These are phyloP conservation scores for Elanoides forficatus DNA, from an alignment of 2,113 vertebrate species.

Conservation along the genomic window DNA sequence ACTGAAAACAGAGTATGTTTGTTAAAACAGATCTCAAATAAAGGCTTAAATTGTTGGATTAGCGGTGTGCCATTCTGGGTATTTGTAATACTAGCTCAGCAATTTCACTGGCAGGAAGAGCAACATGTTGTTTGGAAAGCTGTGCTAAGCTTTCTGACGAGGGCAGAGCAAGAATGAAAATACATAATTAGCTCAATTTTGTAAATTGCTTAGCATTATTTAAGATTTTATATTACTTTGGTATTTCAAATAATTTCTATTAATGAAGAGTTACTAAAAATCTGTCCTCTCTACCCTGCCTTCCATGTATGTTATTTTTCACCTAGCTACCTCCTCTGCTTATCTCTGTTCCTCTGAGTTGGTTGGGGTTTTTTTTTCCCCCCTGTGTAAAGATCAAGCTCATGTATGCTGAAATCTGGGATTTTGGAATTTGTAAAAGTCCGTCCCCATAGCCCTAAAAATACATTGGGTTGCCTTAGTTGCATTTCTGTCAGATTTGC, in stretches of 20 bases:
- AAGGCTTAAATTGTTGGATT: background rate
- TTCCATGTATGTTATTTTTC: background rate
- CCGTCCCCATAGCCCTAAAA: background rate
- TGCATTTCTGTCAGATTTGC: background rate
- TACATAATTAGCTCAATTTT: background rate
- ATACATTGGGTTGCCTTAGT: background rate
- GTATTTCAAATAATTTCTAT: background rate
- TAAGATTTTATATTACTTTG: background rate
- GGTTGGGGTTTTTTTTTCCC: background rate
- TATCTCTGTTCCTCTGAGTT: background rate
- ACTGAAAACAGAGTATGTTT: background rate
- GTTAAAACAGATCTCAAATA: background rate
- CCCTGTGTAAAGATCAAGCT: background rate
- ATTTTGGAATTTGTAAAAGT: background rate
- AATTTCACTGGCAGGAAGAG: background rate
- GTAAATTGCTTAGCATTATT: background rate
- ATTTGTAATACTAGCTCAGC: background rate
- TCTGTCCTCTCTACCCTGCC: background rate
- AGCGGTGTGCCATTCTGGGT: background rate
- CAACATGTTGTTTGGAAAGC: background rate
- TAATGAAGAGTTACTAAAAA: background rate
- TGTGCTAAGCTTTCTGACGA: background rate
- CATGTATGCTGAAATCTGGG: background rate
- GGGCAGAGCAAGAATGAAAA: background rate
- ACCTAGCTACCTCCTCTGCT: background rate